Evolutionary conservation across 2,888 invertebrate genomes (phyloP).

Genomic region (Tupiocoris notatus): DNA sequence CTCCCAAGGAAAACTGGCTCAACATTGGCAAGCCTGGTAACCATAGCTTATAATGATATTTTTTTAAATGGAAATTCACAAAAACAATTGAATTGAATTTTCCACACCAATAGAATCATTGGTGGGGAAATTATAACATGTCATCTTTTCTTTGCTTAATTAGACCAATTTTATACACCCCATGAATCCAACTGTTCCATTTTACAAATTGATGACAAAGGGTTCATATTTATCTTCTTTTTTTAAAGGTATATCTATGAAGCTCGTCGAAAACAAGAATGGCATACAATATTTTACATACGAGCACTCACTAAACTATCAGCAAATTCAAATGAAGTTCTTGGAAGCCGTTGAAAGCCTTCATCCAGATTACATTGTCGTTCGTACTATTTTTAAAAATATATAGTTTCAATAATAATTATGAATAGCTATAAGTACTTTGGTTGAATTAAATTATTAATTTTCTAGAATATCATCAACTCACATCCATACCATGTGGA

Average conservation of each 20-base stretch:
- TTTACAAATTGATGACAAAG: conserved; percentile 11
- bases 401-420: background rate
- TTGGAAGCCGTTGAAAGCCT: conserved; percentile 74
- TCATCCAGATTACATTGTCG: conserved; percentile 75
- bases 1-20: conserved; percentile 71
- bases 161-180: no score
- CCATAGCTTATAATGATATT: background rate
- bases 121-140: no score
- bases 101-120: no score
- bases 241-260: conserved; percentile 65
- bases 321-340: conserved; percentile 71
- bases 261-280: conserved; percentile 59
- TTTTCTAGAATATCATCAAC: conserved; percentile 64
- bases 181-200: no score
- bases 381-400: conserved; percentile 54
- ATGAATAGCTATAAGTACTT: no score
- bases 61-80: no score
- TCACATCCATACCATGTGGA: conserved; percentile 78
- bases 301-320: conserved; percentile 72
- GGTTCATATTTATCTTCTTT: background rate
- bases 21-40: conserved; percentile 65
- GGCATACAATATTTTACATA: conserved; percentile 67
- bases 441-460: no score
- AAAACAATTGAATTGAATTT: no score
- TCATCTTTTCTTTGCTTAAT: no score